phyloP scores from a whole-genome alignment of 2,797 vertebrate genomes.

The Simalia tracyae region DNA sequence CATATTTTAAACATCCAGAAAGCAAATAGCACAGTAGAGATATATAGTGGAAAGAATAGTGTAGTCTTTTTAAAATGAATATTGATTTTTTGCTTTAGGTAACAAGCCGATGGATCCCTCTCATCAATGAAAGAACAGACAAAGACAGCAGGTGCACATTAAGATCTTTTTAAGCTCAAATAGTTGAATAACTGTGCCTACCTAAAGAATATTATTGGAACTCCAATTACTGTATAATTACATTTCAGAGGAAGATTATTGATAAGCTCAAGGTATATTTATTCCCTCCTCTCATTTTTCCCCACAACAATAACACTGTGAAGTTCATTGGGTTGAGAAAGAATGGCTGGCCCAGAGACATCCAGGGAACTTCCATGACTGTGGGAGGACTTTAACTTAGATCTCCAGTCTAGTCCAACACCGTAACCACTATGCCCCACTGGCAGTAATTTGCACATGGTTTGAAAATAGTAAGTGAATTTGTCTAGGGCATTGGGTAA shows the following conservation, averaged over 20 bases:
- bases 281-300: neutral
- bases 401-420: neutral
- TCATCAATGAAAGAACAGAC: constrained; percentile 96
- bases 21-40: neutral
- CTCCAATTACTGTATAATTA: neutral
- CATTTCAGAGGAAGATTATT: neutral
- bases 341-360: neutral
- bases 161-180: neutral
- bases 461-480: neutral
- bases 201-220: neutral
- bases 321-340: neutral
- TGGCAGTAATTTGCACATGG: neutral
- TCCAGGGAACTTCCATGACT: neutral
- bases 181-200: neutral
- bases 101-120: constrained; percentile 98
- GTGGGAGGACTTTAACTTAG: neutral
- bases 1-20: neutral
- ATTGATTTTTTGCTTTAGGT: constrained; percentile 77
- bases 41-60: neutral
- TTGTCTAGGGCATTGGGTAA: neutral
- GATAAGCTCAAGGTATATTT: neutral
- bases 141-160: constrained; percentile 94
- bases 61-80: constrained; percentile 19
- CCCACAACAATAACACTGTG: neutral
- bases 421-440: neutral